Evolutionary conservation across 92 coral and sea anemone genomes (phyloP).

Genomic region (Bergia sp.): DNA sequence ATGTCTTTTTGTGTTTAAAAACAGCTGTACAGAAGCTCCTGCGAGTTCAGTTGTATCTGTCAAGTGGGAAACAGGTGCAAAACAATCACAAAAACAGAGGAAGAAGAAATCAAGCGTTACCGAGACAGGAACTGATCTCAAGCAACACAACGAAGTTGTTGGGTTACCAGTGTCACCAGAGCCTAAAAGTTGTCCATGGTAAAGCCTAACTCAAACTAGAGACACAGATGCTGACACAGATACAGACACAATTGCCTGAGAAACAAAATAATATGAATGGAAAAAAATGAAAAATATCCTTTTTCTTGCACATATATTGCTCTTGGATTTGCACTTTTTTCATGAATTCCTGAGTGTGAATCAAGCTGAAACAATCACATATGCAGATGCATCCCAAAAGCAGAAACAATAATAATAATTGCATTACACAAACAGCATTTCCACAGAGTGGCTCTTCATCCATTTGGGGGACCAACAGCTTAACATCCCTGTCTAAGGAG

Average conservation of each 20-base stretch:
- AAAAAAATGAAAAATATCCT: background rate
- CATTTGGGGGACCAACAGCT: too few species aligned
- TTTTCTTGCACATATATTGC: too few species aligned
- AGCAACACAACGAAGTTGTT: constrained; percentile 11
- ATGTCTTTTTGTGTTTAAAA: background rate
- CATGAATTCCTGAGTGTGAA: background rate
- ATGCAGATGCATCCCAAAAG: too few species aligned
- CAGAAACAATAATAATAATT: too few species aligned
- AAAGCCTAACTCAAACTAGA: background rate
- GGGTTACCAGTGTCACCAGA: constrained; percentile 35
- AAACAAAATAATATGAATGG: background rate
- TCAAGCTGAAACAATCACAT: too few species aligned
- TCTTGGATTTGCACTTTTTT: background rate
- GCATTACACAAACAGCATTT: too few species aligned
- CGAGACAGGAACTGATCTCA: constrained; percentile 28
- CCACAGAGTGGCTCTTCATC: too few species aligned
- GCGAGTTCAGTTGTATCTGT: constrained; percentile 29
- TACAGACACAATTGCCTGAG: too few species aligned
- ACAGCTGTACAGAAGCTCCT: background rate
- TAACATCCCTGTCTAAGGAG: too few species aligned
- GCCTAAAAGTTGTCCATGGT: constrained; percentile 69
- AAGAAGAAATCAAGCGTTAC: constrained; percentile 66
- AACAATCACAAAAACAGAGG: constrained; percentile 78
- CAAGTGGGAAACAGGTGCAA: constrained; percentile 59
- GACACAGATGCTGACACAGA: too few species aligned